Conservation (phyloP, 2,113 vertebrate species). For the Plotosus lineatus region DNA sequence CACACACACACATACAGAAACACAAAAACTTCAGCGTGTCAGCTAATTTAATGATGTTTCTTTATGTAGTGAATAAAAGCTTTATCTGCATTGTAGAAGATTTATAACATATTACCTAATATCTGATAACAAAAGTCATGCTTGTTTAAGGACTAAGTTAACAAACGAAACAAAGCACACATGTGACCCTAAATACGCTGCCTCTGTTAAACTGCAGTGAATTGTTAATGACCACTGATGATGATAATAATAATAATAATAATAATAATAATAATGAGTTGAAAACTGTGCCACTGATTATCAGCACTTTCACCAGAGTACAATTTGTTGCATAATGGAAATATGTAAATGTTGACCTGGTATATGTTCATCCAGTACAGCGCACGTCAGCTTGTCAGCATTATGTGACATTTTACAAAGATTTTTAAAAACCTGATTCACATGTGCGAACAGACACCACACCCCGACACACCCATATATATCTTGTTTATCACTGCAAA, state of each 20-base stretch:
- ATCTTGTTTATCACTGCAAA: neutral
- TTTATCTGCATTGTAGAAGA: neutral
- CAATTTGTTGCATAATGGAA: neutral
- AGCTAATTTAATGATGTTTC: neutral
- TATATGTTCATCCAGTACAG: neutral
- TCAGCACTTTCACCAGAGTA: neutral
- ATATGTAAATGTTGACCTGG: neutral
- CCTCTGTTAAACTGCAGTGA: neutral
- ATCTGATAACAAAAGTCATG: neutral
- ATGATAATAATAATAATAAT: neutral
- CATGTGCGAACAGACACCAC: neutral
- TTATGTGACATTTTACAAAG: neutral
- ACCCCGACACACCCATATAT: neutral
- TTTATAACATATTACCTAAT: neutral
- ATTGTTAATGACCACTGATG: neutral
- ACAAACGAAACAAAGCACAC: too few species aligned
- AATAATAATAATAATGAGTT: neutral
- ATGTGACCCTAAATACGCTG: too few species aligned
- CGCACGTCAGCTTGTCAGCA: neutral
- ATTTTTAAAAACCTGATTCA: neutral
- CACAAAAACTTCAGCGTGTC: neutral
- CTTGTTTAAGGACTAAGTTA: too few species aligned
- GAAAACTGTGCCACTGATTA: neutral
- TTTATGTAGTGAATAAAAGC: neutral
- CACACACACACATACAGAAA: too few species aligned